Evolutionary conservation across 2,113 vertebrate genomes (phyloP).

Genomic region (Ceyx melanurus): DNA sequence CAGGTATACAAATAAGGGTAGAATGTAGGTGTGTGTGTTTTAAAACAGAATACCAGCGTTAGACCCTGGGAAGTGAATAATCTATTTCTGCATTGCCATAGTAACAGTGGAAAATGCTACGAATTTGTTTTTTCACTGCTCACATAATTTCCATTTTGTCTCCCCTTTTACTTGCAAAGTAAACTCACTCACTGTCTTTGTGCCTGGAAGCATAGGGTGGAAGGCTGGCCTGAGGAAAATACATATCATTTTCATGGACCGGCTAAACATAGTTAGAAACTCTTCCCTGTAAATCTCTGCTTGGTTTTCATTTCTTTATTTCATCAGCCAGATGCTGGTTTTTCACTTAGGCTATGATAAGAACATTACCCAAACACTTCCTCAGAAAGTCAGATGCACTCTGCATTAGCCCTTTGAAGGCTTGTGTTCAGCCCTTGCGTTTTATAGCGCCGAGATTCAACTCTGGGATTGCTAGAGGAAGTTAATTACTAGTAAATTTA

Average conservation of each 20-base stretch:
- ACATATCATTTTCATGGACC: background rate
- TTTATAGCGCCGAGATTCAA: conserved; percentile 61
- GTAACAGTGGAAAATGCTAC: background rate
- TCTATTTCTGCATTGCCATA: background rate
- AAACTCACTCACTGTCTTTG: background rate
- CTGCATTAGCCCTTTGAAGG: conserved; percentile 53
- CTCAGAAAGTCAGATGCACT: conserved; percentile 19
- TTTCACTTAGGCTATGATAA: conserved; percentile 27
- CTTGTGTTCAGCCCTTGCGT: background rate
- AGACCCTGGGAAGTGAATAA: background rate
- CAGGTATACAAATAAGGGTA: background rate
- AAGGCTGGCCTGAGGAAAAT: background rate
- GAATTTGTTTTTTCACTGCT: background rate
- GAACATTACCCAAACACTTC: conserved; percentile 35
- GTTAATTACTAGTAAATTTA: conserved; percentile 71
- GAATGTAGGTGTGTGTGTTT: background rate
- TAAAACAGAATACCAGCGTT: background rate
- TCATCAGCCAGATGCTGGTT: conserved; percentile 31
- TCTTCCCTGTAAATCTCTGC: background rate
- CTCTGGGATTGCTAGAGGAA: conserved; percentile 63
- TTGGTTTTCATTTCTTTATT: conserved; percentile 36
- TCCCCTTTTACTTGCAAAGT: background rate
- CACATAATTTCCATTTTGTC: background rate
- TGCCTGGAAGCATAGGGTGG: background rate
- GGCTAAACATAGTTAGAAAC: background rate